A percentile compares a stretch with the other conserved stretches of the same genome.
Evolutionary conservation across 2,888 invertebrate species (phyloP).

Genomic region (Clusia tigrina): DNA sequence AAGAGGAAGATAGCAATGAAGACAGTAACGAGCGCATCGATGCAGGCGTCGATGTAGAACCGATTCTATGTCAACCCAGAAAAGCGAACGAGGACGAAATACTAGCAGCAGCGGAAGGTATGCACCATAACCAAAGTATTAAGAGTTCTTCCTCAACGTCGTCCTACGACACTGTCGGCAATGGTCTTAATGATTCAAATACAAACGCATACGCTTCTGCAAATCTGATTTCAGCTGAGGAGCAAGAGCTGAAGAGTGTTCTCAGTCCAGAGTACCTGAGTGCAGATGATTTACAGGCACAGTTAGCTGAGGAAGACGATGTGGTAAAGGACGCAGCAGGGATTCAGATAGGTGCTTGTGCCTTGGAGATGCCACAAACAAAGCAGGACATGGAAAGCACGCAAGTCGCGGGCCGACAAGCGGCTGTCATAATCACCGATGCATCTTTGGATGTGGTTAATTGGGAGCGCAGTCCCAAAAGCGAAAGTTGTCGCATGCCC

Average conservation of each 20-base stretch:
- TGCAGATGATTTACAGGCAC: constrained; percentile 65
- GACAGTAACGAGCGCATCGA: constrained; percentile 8
- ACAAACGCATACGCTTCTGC: constrained; percentile 28
- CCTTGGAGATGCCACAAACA: not conserved
- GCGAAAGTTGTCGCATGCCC: constrained; percentile 67
- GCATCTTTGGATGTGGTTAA: constrained; percentile 73
- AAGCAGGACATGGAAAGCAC: not conserved
- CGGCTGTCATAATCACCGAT: constrained; percentile 74
- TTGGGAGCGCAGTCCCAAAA: constrained; percentile 62
- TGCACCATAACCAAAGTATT: constrained; percentile 15
- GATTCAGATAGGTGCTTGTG: not conserved
- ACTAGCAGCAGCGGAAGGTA: not conserved
- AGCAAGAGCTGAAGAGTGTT: constrained; percentile 46
- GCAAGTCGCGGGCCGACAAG: constrained; percentile 45
- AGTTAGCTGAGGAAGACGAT: constrained; percentile 46
- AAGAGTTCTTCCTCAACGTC: constrained; percentile 60
- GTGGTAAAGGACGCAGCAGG: not conserved
- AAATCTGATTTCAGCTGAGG: constrained; percentile 31
- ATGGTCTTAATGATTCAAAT: constrained; percentile 39
- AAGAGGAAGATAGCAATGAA: not conserved
- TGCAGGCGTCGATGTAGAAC: constrained; percentile 28
- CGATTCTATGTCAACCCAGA: too few species aligned
- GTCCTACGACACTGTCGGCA: constrained; percentile 64
- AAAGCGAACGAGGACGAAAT: not conserved
- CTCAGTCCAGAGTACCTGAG: constrained; percentile 62